These are phyloP conservation scores for Caenorhabditis sp. DNA, from an alignment of 2,888 invertebrate species.

Conservation along the genomic window DNA sequence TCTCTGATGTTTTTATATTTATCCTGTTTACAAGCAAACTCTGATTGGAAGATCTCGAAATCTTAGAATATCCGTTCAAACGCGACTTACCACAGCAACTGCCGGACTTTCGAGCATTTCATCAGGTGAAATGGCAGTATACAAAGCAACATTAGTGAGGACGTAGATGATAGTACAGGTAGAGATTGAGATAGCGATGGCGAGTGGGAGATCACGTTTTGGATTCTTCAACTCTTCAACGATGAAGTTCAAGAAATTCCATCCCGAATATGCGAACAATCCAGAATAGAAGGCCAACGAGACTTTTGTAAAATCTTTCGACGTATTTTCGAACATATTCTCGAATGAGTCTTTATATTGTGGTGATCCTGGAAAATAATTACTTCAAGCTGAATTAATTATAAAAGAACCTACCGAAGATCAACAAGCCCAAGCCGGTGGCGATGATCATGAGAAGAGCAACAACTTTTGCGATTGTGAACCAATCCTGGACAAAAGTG, in stretches of 20 bases:
- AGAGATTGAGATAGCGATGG: conserved; percentile 92
- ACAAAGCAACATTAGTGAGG: conserved; percentile 93
- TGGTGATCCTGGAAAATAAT: conserved; percentile 76
- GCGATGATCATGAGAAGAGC: conserved; percentile 92
- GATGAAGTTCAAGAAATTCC: conserved; percentile 99
- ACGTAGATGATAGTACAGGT: conserved; percentile 94
- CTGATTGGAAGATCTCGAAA: too few relatives aligned
- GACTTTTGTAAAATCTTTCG: conserved; percentile 73
- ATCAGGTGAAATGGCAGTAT: conserved; percentile 91
- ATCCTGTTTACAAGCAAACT: too few relatives aligned
- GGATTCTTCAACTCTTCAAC: conserved; percentile 98
- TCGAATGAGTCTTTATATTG: conserved; percentile 78
- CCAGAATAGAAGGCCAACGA: conserved; percentile 83
- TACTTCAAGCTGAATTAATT: too few relatives aligned
- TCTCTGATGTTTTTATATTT: too few relatives aligned
- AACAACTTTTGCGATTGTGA: conserved; percentile 87
- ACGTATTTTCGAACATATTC: conserved; percentile 87
- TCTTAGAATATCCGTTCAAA: too few relatives aligned
- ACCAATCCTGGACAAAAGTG: conserved; percentile 90
- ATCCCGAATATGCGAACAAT: conserved; percentile 87
- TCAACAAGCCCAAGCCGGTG: conserved; percentile 87
- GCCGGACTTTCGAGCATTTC: conserved; percentile 92
- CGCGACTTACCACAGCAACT: conserved; percentile 90
- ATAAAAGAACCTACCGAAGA: conserved; percentile 73
- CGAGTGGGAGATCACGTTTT: conserved; percentile 88